Evolutionary conservation across 1,140 invertebrate species (phyloP).

Genomic region (Heliconius nattereri): DNA sequence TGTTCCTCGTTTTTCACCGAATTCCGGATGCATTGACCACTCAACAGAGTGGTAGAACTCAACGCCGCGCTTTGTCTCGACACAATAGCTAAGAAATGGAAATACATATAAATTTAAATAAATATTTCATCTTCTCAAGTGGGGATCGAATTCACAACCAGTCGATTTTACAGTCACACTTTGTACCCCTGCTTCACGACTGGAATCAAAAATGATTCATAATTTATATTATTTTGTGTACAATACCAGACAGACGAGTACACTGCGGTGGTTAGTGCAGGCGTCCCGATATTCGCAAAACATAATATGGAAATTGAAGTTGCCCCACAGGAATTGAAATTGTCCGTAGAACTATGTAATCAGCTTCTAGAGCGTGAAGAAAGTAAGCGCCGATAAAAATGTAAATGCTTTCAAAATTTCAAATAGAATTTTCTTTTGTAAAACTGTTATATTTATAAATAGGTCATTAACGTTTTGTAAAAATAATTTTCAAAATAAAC

Average conservation of each 20-base stretch:
- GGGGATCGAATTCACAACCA: too few relatives aligned
- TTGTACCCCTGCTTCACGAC: too few relatives aligned
- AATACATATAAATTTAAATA: too few relatives aligned
- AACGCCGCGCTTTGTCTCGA: too few relatives aligned
- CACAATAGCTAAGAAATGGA: too few relatives aligned
- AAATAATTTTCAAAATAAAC: too few relatives aligned
- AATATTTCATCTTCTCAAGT: too few relatives aligned
- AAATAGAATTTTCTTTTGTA: neutral
- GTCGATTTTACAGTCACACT: too few relatives aligned
- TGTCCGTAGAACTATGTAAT: conserved; percentile 15
- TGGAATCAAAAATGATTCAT: neutral
- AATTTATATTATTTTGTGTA: neutral
- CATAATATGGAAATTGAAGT: conserved; percentile 16
- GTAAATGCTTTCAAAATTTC: conserved; percentile 6
- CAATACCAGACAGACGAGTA: neutral
- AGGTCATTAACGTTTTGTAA: neutral
- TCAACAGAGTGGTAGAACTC: too few relatives aligned
- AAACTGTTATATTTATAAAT: conserved; percentile 3
- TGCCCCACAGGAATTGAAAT: conserved; percentile 15
- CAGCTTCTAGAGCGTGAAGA: conserved; percentile 15
- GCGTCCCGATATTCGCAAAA: neutral
- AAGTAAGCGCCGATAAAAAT: conserved; percentile 6
- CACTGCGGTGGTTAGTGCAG: neutral
- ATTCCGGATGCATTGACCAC: too few relatives aligned
- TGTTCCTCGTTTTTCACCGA: too few relatives aligned